These are phyloP conservation scores for Torymus tubicola DNA, from an alignment of 2,888 invertebrate genomes.

Conservation along the genomic window DNA sequence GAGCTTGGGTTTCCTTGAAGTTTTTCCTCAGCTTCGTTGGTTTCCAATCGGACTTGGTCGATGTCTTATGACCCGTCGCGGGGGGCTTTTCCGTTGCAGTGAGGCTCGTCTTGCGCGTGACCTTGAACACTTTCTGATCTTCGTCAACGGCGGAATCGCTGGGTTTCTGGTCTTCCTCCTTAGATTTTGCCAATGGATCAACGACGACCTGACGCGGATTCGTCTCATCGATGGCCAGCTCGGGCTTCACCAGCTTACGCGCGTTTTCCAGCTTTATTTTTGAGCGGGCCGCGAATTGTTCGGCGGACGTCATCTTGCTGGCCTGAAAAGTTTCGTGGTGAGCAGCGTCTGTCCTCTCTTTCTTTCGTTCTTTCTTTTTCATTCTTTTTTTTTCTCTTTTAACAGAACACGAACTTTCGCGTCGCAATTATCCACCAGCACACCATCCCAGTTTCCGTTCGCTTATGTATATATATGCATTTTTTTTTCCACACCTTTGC, in stretches of 20 bases:
- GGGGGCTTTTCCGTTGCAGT: background rate
- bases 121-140: conserved; percentile 51
- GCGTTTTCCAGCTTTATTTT: conserved; percentile 72
- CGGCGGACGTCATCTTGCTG: conserved; percentile 67
- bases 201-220: conserved; percentile 44
- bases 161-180: conserved; percentile 44
- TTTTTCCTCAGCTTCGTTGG: conserved; percentile 43
- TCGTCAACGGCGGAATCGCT: conserved; percentile 49
- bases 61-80: background rate
- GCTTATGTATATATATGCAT: conserved; percentile 6
- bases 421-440: conserved; percentile 39
- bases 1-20: conserved; percentile 17
- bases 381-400: conserved; percentile 2
- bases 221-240: conserved; percentile 59
- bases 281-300: conserved; percentile 69
- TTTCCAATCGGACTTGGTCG: conserved; percentile 52
- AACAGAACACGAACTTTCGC: conserved; percentile 22
- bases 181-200: conserved; percentile 35
- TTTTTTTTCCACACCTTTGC: conserved; percentile 52
- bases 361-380: too few species aligned
- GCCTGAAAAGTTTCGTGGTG: conserved; percentile 69
- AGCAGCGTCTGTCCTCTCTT: conserved; percentile 15
- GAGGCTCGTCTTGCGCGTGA: conserved; percentile 28
- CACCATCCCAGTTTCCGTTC: conserved; percentile 40
- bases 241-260: conserved; percentile 69